A percentile compares a stretch with the other conserved stretches of the same genome.
Conservation (phyloP, 2,113 vertebrate genomes). For the Sphyrna mokarran region DNA sequence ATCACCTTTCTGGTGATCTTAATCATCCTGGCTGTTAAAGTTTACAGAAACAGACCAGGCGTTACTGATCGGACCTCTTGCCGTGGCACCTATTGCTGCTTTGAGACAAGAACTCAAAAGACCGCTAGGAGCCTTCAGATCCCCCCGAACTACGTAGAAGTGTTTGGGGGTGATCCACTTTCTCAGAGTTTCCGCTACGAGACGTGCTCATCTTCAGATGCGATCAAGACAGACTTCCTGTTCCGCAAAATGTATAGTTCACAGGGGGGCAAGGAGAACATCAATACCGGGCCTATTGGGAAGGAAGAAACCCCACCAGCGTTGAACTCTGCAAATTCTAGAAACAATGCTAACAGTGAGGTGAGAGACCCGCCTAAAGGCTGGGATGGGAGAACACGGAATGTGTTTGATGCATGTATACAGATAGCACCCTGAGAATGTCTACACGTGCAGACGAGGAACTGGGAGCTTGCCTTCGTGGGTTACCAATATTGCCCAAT, state of each 20-base stretch:
- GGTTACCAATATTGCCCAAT: background rate
- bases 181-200: conserved; percentile 69
- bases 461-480: background rate
- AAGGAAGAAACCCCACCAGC: background rate
- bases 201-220: conserved; percentile 74
- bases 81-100: conserved; percentile 59
- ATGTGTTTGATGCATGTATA: background rate
- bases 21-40: conserved; percentile 60
- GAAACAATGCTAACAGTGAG: background rate
- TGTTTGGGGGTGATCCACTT: conserved; percentile 67
- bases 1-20: conserved; percentile 67
- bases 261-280: conserved; percentile 45
- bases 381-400: background rate
- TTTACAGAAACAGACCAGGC: conserved; percentile 52
- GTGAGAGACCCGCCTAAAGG: background rate
- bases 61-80: conserved; percentile 41
- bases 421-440: background rate
- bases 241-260: conserved; percentile 73
- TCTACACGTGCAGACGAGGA: background rate
- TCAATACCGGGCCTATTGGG: background rate
- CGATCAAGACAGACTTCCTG: conserved; percentile 80
- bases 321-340: background rate
- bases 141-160: conserved; percentile 67
- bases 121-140: conserved; percentile 66
- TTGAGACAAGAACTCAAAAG: conserved; percentile 59